Evolutionary conservation across 1,140 invertebrate genomes (phyloP), one percentile per base, ranked within the genome.

Genomic region (Coptotermes formosanus): DNA sequence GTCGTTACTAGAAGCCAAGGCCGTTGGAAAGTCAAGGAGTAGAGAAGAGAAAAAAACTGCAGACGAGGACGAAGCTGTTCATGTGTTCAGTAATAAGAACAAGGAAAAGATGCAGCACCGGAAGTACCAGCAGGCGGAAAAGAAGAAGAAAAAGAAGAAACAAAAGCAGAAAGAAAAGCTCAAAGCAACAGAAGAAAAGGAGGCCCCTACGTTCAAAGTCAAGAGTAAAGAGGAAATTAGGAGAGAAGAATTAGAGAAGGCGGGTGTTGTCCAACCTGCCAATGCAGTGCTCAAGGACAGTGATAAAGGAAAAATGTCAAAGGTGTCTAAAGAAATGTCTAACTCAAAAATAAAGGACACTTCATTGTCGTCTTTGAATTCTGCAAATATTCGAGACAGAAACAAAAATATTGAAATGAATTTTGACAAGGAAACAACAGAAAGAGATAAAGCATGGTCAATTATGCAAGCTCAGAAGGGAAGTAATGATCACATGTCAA

Each of bases 141-240:
- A 75, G 64, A 75, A 75, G n/a, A 75, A 75, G 64, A 75, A 75
- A 30, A 75, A 75, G 25, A 75, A 75, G 64, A 75, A 75, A 75
- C 59, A 64, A 64, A 64, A 19, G 21, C 64, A 75, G 64, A 75
- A 75, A 75, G 64, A 30, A 75, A 75, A 75, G 25, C 9, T 75
- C 8, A 75, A 75, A 16, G n/a, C 14, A 3, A 75, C n/a, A 21
- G 21, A 64, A 21, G 59, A 64, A 64, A 64, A 64, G 59, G 55
- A 59, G 14, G 25, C 59, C 12, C 0, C 12, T 7, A 64, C 12
- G 21, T 23, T 21, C 3, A 23, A 64, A 64, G 59, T 64, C 11
- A 64, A 64, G 21, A 19, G 25, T 8, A 30, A 75, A 75, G 64
- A 75, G 64, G 64, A 75, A 75, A 30, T 75, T 30, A 75, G 64